phyloP scores from a whole-genome alignment of 1,140 invertebrate species.

The Diabrotica virgifera region DNA sequence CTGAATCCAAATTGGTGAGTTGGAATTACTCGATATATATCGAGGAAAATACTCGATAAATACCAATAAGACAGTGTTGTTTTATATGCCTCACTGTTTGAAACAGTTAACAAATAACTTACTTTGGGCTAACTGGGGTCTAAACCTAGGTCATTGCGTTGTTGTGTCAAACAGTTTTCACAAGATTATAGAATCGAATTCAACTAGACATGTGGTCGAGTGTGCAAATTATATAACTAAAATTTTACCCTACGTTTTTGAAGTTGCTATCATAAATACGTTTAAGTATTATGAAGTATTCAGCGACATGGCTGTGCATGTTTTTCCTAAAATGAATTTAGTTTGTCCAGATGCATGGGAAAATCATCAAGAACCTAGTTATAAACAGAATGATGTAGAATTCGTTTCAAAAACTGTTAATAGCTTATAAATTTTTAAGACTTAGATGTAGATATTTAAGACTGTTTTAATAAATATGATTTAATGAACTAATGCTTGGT shows the following conservation, averaged over 20 bases:
- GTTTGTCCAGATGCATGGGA: slow-evolving; percentile 58
- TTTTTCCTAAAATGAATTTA: slow-evolving; percentile 55
- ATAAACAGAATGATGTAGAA: slow-evolving; percentile 55
- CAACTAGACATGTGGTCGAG: slow-evolving; percentile 47
- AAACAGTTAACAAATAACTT: slow-evolving; percentile 81
- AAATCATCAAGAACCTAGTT: slow-evolving; percentile 53
- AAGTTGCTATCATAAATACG: slow-evolving; percentile 62
- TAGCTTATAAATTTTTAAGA: neutral
- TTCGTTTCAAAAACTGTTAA: slow-evolving; percentile 51
- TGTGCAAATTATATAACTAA: slow-evolving; percentile 57
- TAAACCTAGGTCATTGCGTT: slow-evolving; percentile 61
- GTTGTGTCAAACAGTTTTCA: slow-evolving; percentile 74
- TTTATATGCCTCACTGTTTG: slow-evolving; percentile 80
- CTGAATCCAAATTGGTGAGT: no score
- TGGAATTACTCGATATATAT: no score
- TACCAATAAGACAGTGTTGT: slow-evolving; percentile 56
- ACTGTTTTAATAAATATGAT: neutral
- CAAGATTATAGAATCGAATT: slow-evolving; percentile 53
- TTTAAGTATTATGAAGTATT: slow-evolving; percentile 69
- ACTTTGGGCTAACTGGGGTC: slow-evolving; percentile 74
- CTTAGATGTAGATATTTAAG: neutral
- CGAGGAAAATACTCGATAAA: slow-evolving; percentile 63
- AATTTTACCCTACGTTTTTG: slow-evolving; percentile 57
- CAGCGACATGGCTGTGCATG: slow-evolving; percentile 68
- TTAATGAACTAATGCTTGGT: no score